Evolutionary conservation across 30 jellyfish, hydroid and myxozoan genomes (phyloP), one percentile per base, ranked within the genome.

Genomic region (Catostylus mosaicus): DNA sequence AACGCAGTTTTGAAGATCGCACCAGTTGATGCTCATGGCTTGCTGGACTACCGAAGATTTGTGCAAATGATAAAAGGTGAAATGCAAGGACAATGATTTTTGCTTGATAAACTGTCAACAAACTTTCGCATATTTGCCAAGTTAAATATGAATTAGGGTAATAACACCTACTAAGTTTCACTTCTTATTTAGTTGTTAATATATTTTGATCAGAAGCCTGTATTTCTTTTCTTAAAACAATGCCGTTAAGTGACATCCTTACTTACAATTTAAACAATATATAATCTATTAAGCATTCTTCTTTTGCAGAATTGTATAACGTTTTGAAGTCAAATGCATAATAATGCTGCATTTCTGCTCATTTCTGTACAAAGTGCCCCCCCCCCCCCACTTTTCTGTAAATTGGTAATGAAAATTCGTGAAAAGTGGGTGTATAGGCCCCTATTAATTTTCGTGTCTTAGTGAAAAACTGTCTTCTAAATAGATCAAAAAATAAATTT

Each of bases 21-120:
- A 7, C 89, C 89, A n/a, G 48, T 79, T 46, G 89, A 79, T 34
- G 72, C 63, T 16, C 33, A 34, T 29, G 89, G 89, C 38, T 10
- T 11, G 6, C 89, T 79, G 30, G 74, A 79, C 63, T 79, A 79
- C 48, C 66, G 47, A 24, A 33, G 26, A n/a, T 79, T 79, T 32
- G 82, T 79, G 57, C 77, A 45, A 14, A 67, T 43, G 74, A 79
- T 79, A 38, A 48, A 74, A 26, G 89, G 89, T 2, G 80, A 40
- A 12, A 29, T 29, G 71, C 36, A 29, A 48, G 72, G 84, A 19
- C 63, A 50, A 4, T 50, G 24, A 50, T 10, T 27, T 5, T 50
- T 50, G 63, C 54, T 6, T 43, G n/a, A n/a, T n/a, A n/a, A n/a
- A n/a, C n/a, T n/a, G n/a, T n/a, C n/a, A n/a, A n/a, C n/a, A n/a